Evolutionary conservation across 2,797 vertebrate genomes (phyloP).

Genomic region (Morus bassanus): DNA sequence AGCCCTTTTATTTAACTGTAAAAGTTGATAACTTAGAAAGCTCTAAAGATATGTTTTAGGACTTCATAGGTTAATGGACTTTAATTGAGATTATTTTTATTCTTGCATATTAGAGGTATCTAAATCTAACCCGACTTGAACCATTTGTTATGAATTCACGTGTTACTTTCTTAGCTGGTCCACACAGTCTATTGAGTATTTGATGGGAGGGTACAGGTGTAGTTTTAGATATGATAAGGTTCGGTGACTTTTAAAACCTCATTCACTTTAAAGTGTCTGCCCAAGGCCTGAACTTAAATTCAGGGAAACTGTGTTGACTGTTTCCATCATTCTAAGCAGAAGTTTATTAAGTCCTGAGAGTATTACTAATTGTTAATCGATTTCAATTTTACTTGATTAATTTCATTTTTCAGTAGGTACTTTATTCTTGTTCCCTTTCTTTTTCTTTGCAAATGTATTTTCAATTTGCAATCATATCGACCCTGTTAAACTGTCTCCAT

Average conservation of each 20-base stretch:
- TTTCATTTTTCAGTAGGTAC: not conserved
- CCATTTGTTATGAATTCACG: not conserved
- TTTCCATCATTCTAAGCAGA: not conserved
- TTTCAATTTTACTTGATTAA: slow-evolving; percentile 29
- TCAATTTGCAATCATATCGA: slow-evolving; percentile 9
- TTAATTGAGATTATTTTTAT: not conserved
- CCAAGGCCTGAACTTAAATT: not conserved
- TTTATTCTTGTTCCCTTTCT: not conserved
- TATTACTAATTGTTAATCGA: not conserved
- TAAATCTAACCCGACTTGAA: not conserved
- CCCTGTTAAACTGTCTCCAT: not conserved
- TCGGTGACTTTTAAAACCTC: not conserved
- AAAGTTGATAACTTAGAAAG: not conserved
- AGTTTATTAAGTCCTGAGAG: not conserved
- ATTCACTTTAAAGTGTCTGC: not conserved
- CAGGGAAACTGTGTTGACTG: not conserved
- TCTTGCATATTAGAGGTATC: not conserved
- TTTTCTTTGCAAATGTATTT: slow-evolving; percentile 22
- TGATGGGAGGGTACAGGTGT: not conserved
- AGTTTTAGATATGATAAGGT: not conserved
- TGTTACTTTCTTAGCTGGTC: not conserved
- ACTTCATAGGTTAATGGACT: not conserved
- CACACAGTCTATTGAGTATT: not conserved
- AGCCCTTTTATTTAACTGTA: not conserved
- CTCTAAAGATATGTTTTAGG: not conserved